Evolutionary conservation across 2,113 vertebrate species (phyloP).

Genomic region (Pavo muticus): DNA sequence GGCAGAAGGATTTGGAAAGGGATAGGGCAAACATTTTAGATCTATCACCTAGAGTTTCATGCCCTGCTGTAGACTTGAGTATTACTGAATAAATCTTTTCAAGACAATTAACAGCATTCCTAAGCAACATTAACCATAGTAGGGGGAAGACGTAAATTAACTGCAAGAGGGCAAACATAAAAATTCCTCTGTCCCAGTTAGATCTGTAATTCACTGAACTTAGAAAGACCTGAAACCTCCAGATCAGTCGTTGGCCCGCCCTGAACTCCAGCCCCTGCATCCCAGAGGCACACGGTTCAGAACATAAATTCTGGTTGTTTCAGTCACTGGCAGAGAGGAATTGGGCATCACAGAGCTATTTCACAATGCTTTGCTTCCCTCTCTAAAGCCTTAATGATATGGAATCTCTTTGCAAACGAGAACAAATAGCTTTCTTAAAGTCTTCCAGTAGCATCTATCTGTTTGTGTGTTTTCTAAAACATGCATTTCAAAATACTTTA

Average conservation of each 20-base stretch:
- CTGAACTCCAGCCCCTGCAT: not conserved
- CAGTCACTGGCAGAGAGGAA: not conserved
- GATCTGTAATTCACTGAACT: not conserved
- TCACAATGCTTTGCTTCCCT: not conserved
- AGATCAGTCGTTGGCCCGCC: rapidly evolving
- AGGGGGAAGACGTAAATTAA: not conserved
- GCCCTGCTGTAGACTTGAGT: not conserved
- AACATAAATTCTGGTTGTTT: rapidly evolving
- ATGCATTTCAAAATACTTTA: not conserved
- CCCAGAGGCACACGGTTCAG: not conserved
- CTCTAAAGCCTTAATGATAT: not conserved
- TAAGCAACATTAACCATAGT: not conserved
- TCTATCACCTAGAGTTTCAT: not conserved
- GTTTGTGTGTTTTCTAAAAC: constrained; percentile 2
- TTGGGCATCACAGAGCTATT: not conserved
- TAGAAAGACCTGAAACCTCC: not conserved
- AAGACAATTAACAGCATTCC: not conserved
- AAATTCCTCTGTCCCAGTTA: not conserved
- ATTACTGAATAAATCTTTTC: not conserved
- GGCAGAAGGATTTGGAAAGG: not conserved
- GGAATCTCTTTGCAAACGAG: not conserved
- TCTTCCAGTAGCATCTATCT: not conserved
- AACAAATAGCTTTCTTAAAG: not conserved
- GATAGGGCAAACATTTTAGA: not conserved
- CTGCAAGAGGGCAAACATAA: not conserved